Evolutionary conservation across 2,797 vertebrate species (phyloP).

Genomic region (Chanos chanos): DNA sequence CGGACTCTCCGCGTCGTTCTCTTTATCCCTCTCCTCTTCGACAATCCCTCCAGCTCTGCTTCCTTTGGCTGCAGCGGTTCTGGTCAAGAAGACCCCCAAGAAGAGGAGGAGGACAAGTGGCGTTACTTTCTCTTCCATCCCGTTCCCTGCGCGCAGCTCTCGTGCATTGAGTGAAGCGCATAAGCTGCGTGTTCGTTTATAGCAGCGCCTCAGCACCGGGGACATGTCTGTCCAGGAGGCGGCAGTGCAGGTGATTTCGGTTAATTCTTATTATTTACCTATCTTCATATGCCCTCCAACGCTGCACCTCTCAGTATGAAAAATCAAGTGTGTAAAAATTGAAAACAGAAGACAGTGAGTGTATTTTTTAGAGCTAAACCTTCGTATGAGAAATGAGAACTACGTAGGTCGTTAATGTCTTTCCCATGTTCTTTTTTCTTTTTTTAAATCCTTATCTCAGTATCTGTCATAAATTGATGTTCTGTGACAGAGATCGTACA

Average conservation of each 20-base stretch:
- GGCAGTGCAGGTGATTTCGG: conserved; percentile 74
- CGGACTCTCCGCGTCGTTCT: conserved; percentile 68
- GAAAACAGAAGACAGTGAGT: no score
- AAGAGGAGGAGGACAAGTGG: conserved; percentile 62
- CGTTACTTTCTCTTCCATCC: conserved; percentile 63
- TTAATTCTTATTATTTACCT: conserved; percentile 39
- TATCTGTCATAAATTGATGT: no score
- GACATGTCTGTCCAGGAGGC: conserved; percentile 75
- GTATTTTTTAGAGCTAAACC: no score
- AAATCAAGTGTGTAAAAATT: no score
- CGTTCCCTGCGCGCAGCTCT: conserved; percentile 58
- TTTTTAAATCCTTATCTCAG: no score
- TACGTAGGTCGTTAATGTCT: no score
- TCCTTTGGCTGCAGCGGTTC: conserved; percentile 38
- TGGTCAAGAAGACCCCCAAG: conserved; percentile 50
- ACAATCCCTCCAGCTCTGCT: conserved; percentile 47
- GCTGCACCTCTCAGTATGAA: no score
- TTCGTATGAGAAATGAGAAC: no score
- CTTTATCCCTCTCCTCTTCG: conserved; percentile 61
- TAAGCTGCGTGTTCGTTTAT: conserved; percentile 70
- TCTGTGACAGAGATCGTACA: no score
- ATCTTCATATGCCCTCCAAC: no score
- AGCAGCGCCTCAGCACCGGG: conserved; percentile 59
- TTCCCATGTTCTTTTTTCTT: no score
- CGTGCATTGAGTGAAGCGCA: conserved; percentile 65